Evolutionary conservation across 2,888 invertebrate species (phyloP).

Genomic region (Brachypterus glaber): DNA sequence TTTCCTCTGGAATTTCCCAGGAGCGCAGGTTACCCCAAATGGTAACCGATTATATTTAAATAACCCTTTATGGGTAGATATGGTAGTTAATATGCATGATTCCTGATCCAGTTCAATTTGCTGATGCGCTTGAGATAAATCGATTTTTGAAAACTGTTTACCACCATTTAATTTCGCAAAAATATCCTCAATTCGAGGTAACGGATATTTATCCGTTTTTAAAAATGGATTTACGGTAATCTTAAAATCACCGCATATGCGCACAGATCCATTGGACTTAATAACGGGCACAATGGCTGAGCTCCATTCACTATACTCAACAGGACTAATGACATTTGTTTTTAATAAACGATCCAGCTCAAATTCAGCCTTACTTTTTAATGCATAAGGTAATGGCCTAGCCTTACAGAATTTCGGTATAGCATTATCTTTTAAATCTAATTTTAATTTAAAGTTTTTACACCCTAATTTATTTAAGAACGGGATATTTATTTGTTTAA

Average conservation of each 20-base stretch:
- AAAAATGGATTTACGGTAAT: conserved; percentile 13
- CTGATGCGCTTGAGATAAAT: conserved; percentile 14
- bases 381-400: neutral
- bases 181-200: conserved; percentile 15
- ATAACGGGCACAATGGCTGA: conserved; percentile 4
- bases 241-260: conserved; percentile 15
- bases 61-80: conserved; percentile 16
- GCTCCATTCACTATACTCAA: neutral
- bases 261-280: conserved; percentile 11
- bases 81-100: no score
- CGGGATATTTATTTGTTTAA: no score
- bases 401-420: neutral
- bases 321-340: neutral
- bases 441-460: no score
- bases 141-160: conserved; percentile 13
- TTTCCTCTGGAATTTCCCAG: no score
- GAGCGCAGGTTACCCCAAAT: no score
- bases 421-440: neutral
- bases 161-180: conserved; percentile 14
- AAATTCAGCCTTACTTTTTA: neutral
- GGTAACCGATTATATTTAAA: no score
- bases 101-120: no score
- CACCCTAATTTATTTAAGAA: no score
- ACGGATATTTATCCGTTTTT: conserved; percentile 13
- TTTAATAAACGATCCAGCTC: neutral